A percentile compares a stretch with the other conserved stretches of the same genome.
Conservation (phyloP, 2,113 vertebrate species). For the Hippocampus zosterae region DNA sequence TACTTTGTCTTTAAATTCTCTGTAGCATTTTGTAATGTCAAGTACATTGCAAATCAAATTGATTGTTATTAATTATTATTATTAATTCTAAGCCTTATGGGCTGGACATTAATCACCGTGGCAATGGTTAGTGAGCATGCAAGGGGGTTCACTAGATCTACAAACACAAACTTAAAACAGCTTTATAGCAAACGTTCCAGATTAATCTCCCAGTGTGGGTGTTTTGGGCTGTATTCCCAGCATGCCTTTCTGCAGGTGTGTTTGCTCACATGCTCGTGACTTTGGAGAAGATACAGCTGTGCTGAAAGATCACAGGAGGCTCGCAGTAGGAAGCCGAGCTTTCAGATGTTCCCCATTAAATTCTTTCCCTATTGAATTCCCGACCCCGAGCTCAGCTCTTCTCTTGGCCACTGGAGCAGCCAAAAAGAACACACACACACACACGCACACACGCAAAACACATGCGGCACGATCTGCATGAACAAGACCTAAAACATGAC, state of each 20-base stretch:
- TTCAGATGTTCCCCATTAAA: conserved; percentile 62
- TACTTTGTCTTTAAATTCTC: too few species aligned
- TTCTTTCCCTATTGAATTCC: conserved; percentile 44
- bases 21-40: too few species aligned
- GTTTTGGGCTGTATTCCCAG: conserved; percentile 46
- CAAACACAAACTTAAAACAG: conserved; percentile 1
- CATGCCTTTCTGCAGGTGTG: conserved; percentile 65
- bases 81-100: neutral
- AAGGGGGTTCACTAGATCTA: neutral
- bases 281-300: conserved; percentile 62
- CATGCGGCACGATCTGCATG: neutral
- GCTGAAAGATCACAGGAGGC: conserved; percentile 52
- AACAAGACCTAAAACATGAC: neutral
- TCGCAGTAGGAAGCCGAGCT: conserved; percentile 36
- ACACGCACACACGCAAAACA: neutral
- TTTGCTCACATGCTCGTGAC: conserved; percentile 54
- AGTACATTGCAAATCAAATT: too few species aligned
- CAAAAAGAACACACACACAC: neutral
- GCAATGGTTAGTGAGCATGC: neutral
- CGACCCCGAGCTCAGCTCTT: conserved; percentile 20
- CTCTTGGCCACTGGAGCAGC: conserved; percentile 16
- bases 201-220: conserved; percentile 36
- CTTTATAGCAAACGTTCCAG: conserved; percentile 35
- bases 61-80: too few species aligned
- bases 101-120: neutral